Evolutionary conservation across 2,113 vertebrate genomes (phyloP), one percentile per base, ranked within the genome.

Genomic region (Thamnaconus septentrionalis): DNA sequence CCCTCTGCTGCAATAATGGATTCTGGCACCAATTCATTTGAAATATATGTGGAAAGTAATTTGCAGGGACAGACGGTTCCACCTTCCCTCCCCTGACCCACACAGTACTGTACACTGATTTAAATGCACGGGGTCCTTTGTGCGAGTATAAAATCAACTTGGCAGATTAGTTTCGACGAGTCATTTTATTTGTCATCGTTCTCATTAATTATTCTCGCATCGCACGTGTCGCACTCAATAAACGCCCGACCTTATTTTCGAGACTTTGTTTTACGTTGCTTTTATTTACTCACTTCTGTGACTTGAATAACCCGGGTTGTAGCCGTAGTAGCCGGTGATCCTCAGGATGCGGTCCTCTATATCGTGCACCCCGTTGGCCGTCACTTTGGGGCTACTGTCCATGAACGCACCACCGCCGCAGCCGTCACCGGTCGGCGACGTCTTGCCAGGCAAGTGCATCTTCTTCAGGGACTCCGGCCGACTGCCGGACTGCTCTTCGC

Each of bases 241-340:
- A 31, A 1, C 18, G 18, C 18, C 18, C 18, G 18, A 31, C 18
- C 18, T 31, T 31, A 31, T 31, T 31, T 31, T 31, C 18, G 18
- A 31, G 18, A 31, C 18, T 31, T 31, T 31, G 18, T 31, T 31
- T 31, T 56, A 45, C 64, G 80, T 70, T 61, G 12, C 61, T 56
- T 56, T 62, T 41, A 64, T 62, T 76, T 47, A 90, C 96, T 98
- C 92, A 98, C 96, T 95, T 95, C 92, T 96, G 71, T 96, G 96
- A 87, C 95, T 95, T 90, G 96, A 96, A 91, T 97, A 97, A 45
- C 95, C 96, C 12, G 96, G 95, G 82, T 96, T 97, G 81, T 98
- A 98, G 79, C 97, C 96, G 85, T 98, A 98, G 92, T 97, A 98
- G 81, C 96, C 97, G 43, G 96, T 98, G 91, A 98, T 98, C 85